Percentiles rank a stretch among this genome's conserved stretches.
These are phyloP conservation scores for Lithophane socia DNA, from an alignment of 2,888 invertebrate genomes.

Conservation along the genomic window DNA sequence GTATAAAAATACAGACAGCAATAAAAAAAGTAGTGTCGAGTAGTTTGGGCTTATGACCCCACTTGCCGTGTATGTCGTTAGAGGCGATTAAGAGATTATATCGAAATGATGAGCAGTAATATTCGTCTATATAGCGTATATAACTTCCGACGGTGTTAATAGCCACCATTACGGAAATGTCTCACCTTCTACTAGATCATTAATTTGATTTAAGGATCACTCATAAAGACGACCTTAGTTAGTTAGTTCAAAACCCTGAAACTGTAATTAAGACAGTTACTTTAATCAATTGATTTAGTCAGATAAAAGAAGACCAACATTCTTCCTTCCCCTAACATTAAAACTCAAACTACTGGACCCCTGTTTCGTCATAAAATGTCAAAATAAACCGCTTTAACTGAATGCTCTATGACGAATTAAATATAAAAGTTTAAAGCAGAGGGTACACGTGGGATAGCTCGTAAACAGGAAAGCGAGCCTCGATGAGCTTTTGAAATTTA, in stretches of 20 bases:
- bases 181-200: constrained; percentile 14
- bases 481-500: constrained; percentile 78
- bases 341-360: background rate
- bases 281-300: constrained; percentile 5
- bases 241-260: constrained; percentile 3
- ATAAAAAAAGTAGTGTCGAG: constrained; percentile 23
- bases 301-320: constrained; percentile 9
- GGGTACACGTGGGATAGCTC: constrained; percentile 69
- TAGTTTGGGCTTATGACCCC: constrained; percentile 6
- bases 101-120: constrained; percentile 42
- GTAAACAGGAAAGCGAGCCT: constrained; percentile 69
- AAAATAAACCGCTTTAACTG: constrained; percentile 40
- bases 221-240: background rate
- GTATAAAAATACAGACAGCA: constrained; percentile 25
- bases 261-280: constrained; percentile 9
- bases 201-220: constrained; percentile 32
- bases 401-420: constrained; percentile 60
- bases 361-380: background rate
- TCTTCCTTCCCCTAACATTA: background rate
- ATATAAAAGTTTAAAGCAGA: constrained; percentile 63
- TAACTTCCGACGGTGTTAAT: constrained; percentile 30
- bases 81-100: constrained; percentile 49
- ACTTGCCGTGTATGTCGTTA: constrained; percentile 37
- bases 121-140: constrained; percentile 9
- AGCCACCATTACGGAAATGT: constrained; percentile 33